These are phyloP conservation scores for Agrenia bidenticulata DNA, from an alignment of 2,888 invertebrate species.

Conservation along the genomic window DNA sequence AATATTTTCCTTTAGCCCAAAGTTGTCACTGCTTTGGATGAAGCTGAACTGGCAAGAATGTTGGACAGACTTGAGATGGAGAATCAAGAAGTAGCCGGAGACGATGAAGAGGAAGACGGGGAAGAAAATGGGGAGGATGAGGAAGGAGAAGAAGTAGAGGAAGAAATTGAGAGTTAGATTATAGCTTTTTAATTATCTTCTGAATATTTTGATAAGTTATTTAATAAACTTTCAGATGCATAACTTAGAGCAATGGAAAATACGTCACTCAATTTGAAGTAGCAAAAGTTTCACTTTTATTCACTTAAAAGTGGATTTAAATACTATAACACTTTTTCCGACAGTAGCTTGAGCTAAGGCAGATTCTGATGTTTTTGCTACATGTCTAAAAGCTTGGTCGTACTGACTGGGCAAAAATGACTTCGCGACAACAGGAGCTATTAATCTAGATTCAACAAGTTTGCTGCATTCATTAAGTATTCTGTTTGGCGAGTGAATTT, in stretches of 20 bases:
- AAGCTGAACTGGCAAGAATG: conserved; percentile 89
- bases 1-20: conserved; percentile 69
- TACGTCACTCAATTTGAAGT: not conserved
- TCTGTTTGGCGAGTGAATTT: conserved; percentile 34
- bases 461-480: conserved; percentile 46
- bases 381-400: conserved; percentile 52
- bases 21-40: conserved; percentile 97
- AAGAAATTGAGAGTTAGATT: conserved; percentile 28
- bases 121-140: conserved; percentile 58
- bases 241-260: not conserved
- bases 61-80: conserved; percentile 92
- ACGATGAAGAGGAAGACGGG: conserved; percentile 72
- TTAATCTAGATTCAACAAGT: conserved; percentile 45
- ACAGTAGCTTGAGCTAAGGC: conserved; percentile 51
- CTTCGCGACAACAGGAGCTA: conserved; percentile 51
- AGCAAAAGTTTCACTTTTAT: not conserved
- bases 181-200: conserved; percentile 25
- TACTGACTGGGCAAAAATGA: conserved; percentile 51
- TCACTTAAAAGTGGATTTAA: conserved; percentile 32
- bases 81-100: conserved; percentile 90
- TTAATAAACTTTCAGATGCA: conserved; percentile 12
- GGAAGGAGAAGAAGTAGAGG: conserved; percentile 57
- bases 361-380: conserved; percentile 45
- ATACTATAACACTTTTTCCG: conserved; percentile 52
- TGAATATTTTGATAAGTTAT: conserved; percentile 18